Base-by-base conservation (phyloP, 2,797 vertebrate species). In the Odontamblyopus lacepedii region DNA sequence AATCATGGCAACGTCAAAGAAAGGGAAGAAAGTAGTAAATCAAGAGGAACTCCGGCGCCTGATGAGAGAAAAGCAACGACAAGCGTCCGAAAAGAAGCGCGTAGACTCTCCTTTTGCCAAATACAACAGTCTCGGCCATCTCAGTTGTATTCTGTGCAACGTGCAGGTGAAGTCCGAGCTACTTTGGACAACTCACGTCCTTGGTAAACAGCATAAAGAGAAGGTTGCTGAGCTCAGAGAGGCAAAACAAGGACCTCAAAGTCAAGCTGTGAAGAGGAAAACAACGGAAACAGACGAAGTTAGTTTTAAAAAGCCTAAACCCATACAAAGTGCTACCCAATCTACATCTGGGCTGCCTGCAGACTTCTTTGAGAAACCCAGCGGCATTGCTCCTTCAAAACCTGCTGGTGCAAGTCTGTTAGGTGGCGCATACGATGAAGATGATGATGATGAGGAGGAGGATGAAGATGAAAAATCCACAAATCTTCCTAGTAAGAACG, bases 121-220 rank as follows among this genome's bases (percentile, higher is more conserved):
- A 84, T 99, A 99, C 91, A 99, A 95, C 91, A 95, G 94, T 50
- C 83, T 96, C 51, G 97, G 95, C 0, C 96, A 98, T 75, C 90
- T 99, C 62, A 96, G 93, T 56, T 99, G 98, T 53, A 77, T 84
- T 1, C 73, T 98, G 44, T 99, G 98, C 85, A 94, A 93, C 72
- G 87, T 90, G 27, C 92, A 94, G 23, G 94, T 99, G 0, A 98
- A 97, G 92, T 93, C 91, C 6, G 96, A 98, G 50, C 90, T 97
- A 11, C 88, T 99, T 80, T 99, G 98, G 98, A 94, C 96, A 70
- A 94, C 97, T 0, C 98, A 99, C 60, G 88, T 94, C 63, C 95
- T 98, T 68, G 96, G 98, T 7, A 98, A 96, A 83, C 95, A 93
- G 70, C 98, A 99, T 83, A 96, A 96, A 11, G 96, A 98, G 78